A percentile compares a stretch with the other conserved stretches of the same genome.
These are phyloP conservation scores for Cerceris ruficornis DNA, from an alignment of 2,888 invertebrate species.

Conservation along the genomic window DNA sequence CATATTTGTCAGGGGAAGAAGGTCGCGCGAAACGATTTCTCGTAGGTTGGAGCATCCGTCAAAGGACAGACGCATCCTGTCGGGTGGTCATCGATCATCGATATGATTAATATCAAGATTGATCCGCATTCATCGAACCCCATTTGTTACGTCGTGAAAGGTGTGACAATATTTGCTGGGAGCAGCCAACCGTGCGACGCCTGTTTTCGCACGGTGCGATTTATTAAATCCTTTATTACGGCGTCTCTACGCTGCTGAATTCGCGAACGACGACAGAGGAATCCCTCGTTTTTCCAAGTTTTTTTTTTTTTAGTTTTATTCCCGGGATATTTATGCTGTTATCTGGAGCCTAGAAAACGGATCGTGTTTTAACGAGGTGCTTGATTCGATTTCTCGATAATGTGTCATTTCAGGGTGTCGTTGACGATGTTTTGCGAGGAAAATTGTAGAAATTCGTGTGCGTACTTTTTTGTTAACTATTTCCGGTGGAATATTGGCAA, in stretches of 20 bases:
- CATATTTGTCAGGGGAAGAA: slow-evolving; percentile 37
- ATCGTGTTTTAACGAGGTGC: too few species aligned
- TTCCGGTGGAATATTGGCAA: too few species aligned
- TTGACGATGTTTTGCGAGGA: too few species aligned
- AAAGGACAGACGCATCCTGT: slow-evolving; percentile 20
- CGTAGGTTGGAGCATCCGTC: slow-evolving; percentile 15
- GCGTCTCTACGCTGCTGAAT: slow-evolving; percentile 7
- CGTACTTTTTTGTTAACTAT: too few species aligned
- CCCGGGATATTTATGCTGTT: background rate
- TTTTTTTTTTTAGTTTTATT: background rate
- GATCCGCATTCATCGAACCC: slow-evolving; percentile 39
- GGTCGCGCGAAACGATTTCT: slow-evolving; percentile 16
- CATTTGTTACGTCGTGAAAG: slow-evolving; percentile 40
- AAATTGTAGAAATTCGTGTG: too few species aligned
- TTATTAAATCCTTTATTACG: slow-evolving; percentile 45
- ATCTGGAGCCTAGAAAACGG: too few species aligned
- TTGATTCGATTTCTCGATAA: too few species aligned
- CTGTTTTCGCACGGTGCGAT: slow-evolving; percentile 31
- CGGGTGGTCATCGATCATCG: slow-evolving; percentile 50
- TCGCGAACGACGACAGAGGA: background rate
- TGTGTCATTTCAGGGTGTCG: too few species aligned
- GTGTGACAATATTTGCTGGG: slow-evolving; percentile 39
- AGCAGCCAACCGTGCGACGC: slow-evolving; percentile 10
- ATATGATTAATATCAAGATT: slow-evolving; percentile 56
- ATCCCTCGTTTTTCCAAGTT: background rate